These are phyloP conservation scores for Eptesicus fuscus DNA, from an alignment of 2,113 vertebrate species.

Conservation along the genomic window DNA sequence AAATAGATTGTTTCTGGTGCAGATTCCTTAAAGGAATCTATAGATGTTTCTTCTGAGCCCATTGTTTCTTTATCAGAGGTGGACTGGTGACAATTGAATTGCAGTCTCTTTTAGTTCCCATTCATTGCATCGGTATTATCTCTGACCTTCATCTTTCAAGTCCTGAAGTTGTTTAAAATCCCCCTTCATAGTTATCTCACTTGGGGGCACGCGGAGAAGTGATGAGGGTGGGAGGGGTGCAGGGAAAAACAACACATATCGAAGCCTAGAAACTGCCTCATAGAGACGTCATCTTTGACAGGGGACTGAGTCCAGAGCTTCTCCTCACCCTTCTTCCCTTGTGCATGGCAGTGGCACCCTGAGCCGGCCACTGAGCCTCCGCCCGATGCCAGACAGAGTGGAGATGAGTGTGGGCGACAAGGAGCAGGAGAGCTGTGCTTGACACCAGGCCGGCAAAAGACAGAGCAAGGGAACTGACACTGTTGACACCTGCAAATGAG, in stretches of 20 bases:
- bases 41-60: neutral
- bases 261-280: neutral
- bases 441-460: conserved; percentile 9
- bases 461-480: neutral
- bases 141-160: neutral
- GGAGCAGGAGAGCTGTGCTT: neutral
- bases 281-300: neutral
- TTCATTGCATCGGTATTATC: neutral
- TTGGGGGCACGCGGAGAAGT: neutral
- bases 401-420: neutral
- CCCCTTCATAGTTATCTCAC: neutral
- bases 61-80: conserved; percentile 4
- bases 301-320: neutral
- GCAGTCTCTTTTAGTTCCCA: neutral
- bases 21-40: neutral
- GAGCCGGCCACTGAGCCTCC: neutral
- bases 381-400: neutral
- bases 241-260: neutral
- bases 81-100: neutral
- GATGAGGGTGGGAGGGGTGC: neutral
- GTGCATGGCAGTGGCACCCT: neutral
- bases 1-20: neutral
- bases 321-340: neutral
- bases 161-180: neutral
- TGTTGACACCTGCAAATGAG: neutral